Base-by-base conservation (phyloP, 1,140 invertebrate genomes). In the Sitodiplosis mosellana region DNA sequence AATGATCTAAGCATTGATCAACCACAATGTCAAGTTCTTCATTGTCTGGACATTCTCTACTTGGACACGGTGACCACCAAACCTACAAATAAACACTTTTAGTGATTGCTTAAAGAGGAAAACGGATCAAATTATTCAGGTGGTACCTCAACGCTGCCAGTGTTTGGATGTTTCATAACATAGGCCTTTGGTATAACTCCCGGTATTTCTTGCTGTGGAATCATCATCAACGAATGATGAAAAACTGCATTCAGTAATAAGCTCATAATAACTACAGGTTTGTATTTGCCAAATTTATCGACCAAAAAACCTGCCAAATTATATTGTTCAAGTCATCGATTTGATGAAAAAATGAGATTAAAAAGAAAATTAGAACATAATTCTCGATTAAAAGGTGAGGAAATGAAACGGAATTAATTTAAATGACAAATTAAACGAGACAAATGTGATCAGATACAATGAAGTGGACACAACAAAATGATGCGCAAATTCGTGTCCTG, bases 211-310 rank as follows among this genome's bases (percentile, higher is more conserved):
- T 80, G 77, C 53, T 80, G 77, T 8, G 79, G 80, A 53, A 83
- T 80, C 49, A 81, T 64, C 46, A 83, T 69, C 53, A 84, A 57
- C 15, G 78, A 73, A 57, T 82, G 80, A 61, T 83, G 80, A 55
- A 81, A 78, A 18, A 76, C 68, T 21, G 78, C 80, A 59, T 81
- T 82, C 46, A 80, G 62, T 38, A 82, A 68, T 44, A 85, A 69
- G 49, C 79, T 76, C 48, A 80, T 72, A 53, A 85, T 76, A 37
- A 85, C 74, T 14, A 86, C 81, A 4, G 76, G 74, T 59, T 85
- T 85, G 57, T 85, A 86, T 61, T 81, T 78, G 41, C 82, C 82
- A 57, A 84, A 80, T 63, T 81, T 82, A 61, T 87, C 82, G 51
- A 84, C 81, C 49, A 85, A 62, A 64, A 81, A 81, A 54, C 82